A percentile compares a stretch with the other conserved stretches of the same genome.
phyloP scores from a whole-genome alignment of 2,113 vertebrate species.

The Lampris incognitus region DNA sequence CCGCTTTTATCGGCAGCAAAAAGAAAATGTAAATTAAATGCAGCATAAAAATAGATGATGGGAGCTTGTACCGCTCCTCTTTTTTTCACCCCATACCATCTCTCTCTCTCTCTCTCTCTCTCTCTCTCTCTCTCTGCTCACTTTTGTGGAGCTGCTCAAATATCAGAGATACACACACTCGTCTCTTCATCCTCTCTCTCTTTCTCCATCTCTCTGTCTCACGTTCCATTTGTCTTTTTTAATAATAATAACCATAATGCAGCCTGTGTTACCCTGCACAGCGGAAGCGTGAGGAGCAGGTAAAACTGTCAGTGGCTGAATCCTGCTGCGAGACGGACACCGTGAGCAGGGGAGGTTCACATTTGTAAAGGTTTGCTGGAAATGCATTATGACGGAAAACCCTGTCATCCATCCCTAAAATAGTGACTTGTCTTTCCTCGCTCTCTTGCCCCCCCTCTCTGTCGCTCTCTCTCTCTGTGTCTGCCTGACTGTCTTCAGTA shows the following conservation, averaged over 20 bases:
- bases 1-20: constrained; percentile 81
- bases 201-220: constrained; percentile 1
- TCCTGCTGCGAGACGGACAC: constrained; percentile 30
- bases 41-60: constrained; percentile 87
- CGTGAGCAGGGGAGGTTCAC: constrained; percentile 12
- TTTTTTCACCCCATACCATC: constrained; percentile 59
- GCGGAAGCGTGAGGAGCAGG: constrained; percentile 21
- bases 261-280: constrained; percentile 32
- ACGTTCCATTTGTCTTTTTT: not conserved
- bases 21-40: constrained; percentile 86
- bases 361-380: not conserved
- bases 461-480: constrained; percentile 10
- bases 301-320: not conserved
- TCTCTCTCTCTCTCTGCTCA: constrained; percentile 15
- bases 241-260: not conserved
- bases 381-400: constrained; percentile 33
- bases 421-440: not conserved
- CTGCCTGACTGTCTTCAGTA: not conserved
- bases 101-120: constrained; percentile 30
- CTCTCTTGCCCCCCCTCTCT: constrained; percentile 13
- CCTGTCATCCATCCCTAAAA: constrained; percentile 9
- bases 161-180: constrained; percentile 32
- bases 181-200: constrained; percentile 9
- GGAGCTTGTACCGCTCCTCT: constrained; percentile 81
- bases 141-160: constrained; percentile 46